Base-by-base conservation (phyloP, 2,113 vertebrate genomes). In the Struthio camelus region DNA sequence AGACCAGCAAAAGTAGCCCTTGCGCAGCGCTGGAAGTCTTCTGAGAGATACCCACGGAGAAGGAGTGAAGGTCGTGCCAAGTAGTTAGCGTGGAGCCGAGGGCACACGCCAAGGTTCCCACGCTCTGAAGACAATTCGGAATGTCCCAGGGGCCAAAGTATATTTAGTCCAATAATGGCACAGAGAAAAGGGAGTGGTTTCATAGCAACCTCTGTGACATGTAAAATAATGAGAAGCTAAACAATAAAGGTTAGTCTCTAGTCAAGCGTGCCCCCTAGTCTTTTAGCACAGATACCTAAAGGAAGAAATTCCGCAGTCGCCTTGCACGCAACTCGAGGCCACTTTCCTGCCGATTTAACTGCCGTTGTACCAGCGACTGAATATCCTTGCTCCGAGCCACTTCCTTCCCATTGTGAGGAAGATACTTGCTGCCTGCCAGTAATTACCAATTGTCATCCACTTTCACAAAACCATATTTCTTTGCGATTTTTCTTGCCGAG, bases 401-500 rank as follows among this genome's bases (percentile, higher is more conserved):
- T 96, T 96, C 87, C 87, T 95, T 90, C 92, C 86, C 85, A 23
- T 94, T 93, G 93, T 91, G 93, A 38, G 82, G 81, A 94, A 96
- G 92, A 70, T 70, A 53, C 24, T 94, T 14, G 15, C 81, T 97
- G 95, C 95, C 97, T 97, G 97, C 94, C 97, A 97, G 91, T 94
- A 97, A 98, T 98, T 97, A 97, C 38, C 75, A 92, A 91, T 96
- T 97, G 97, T 98, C 97, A 97, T 94, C 89, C 90, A 94, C 97
- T 98, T 97, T 97, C 91, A 85, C 92, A 96, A 97, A 94, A 90
- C 94, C 88, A 46, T 97, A 95, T 97, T 97, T 98, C 96, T 97
- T 97, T 48, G 86, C 77, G 91, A 73, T 96, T 96, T 64, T 96
- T 97, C 94, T 96, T 86, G 96, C 90, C 85, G 91, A 87, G 73